Evolutionary conservation across 2,113 vertebrate genomes (phyloP), one percentile per base, ranked within the genome.

Genomic region (Tetrao urogallus): DNA sequence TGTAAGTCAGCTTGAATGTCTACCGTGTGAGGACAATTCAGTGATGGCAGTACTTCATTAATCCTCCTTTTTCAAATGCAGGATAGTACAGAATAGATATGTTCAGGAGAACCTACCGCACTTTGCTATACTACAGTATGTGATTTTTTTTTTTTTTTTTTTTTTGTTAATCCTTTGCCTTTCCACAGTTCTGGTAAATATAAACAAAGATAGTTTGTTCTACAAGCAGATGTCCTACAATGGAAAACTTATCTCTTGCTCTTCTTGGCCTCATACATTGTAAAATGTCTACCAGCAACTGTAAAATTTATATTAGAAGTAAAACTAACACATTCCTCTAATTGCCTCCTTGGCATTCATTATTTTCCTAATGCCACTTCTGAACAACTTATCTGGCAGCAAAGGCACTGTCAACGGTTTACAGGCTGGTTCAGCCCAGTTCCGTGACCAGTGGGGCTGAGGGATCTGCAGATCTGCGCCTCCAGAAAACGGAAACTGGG

Each of bases 331-430:
- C 19, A 73, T 61, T 79, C 10, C 17, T 57, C 48, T 82, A 65
- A 91, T 89, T 82, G 75, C 34, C n/a, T 89, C 85, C 74, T 85
- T 85, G 71, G 58, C 54, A 76, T 79, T 89, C 52, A 85, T 89
- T 76, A 70, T 76, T 91, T 88, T 94, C 82, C 36, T 75, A 91
- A 38, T 82, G 47, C 52, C n/a, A 75, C 81, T 92, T 94, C 66
- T 73, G 24, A 67, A 54, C 48, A 82, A 71, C 27, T 80, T 80
- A n/a, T 85, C 86, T 88, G 58, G 63, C 34, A 65, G 40, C 2
- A 3, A 91, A 79, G 8, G 24, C 38, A 38, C 38, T 38, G 38
- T 38, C 38, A 38, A 38, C 8, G 38, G 8, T 38, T 38, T 38
- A 38, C 38, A 8, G 38, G 38, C 38, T 38, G 38, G 38, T 38